Base-by-base conservation (phyloP, 2,888 invertebrate species). In the Autographa gamma region DNA sequence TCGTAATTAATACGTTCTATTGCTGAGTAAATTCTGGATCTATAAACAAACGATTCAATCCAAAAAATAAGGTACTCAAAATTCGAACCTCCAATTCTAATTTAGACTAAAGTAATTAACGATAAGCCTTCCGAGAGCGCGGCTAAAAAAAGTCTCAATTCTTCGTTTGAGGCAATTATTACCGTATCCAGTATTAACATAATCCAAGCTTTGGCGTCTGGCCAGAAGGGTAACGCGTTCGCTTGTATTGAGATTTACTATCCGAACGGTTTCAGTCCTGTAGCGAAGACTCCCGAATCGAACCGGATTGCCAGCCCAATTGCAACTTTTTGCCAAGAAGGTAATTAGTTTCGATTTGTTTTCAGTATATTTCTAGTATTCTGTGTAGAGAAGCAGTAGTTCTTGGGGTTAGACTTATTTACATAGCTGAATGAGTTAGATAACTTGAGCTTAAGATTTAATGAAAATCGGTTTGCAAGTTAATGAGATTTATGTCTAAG, bases 171-270 rank as follows among this genome's bases (percentile, higher is more conserved):
- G 80, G 77, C 80, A 73, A 77, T 71, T 75, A 77, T 75, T 79
- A 64, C 68, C 80, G 60, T 74, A 82, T 88, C 84, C 81, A 82
- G 82, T 19, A 63, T 70, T 75, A 43, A 5, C 18, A 19, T 73
- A 73, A 71, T 78, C 80, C 58, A 71, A 32, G 76, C 48, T 58
- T 75, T 91, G 91, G 92, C 88, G 65, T 66, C 14, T 43, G 68
- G 90, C 92, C 92, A 91, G 83, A 73, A 81, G 80, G 86, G 83
- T 85, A 88, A 84, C 87, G 87, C 89, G 88, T 89, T 89, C 86
- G 88, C 79, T 85, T 81, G 86, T 89, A 91, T 92, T 90, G 90
- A 92, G 92, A 92, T 92, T 92, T 91, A 92, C 90, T 86, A 88
- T 84, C 81, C 83, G 80, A 85, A 86, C 80, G 82, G 81, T 76